These are phyloP conservation scores for Teinopalpus imperialis DNA, from an alignment of 2,888 invertebrate genomes.

Conservation along the genomic window DNA sequence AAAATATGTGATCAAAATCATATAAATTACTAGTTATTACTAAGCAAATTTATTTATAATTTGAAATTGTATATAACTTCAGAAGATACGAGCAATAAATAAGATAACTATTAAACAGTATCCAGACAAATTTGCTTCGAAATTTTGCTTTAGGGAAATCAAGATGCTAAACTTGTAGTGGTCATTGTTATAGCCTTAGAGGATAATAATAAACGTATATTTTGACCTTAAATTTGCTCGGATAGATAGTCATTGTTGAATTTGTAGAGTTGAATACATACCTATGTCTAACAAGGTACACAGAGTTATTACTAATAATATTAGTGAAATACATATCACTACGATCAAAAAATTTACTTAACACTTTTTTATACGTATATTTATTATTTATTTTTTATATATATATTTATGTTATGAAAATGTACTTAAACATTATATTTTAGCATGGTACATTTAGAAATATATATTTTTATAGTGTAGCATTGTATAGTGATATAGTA, in stretches of 20 bases:
- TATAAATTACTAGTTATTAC: slow-evolving; percentile 6
- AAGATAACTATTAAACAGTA: slow-evolving; percentile 30
- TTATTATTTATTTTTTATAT: too few relatives aligned
- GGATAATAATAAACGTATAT: slow-evolving; percentile 25
- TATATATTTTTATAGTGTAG: too few relatives aligned
- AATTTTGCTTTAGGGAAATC: slow-evolving; percentile 74
- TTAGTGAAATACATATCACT: too few relatives aligned
- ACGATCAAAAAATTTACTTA: too few relatives aligned
- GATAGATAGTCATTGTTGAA: slow-evolving; percentile 6
- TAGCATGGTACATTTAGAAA: too few relatives aligned
- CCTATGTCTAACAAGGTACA: too few relatives aligned
- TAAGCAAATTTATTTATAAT: slow-evolving; percentile 1
- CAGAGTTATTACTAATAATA: too few relatives aligned
- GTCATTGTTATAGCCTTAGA: slow-evolving; percentile 43
- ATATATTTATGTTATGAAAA: too few relatives aligned
- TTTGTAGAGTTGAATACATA: too few relatives aligned
- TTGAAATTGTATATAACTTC: slow-evolving; percentile 9
- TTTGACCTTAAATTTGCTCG: slow-evolving; percentile 20
- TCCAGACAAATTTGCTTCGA: slow-evolving; percentile 54
- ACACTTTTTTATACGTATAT: too few relatives aligned
- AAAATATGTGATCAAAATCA: neutral
- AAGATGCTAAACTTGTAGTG: slow-evolving; percentile 64
- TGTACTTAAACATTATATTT: too few relatives aligned
- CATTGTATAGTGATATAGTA: too few relatives aligned
- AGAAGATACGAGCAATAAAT: slow-evolving; percentile 20